Percentiles rank a stretch among this genome's conserved stretches.
Evolutionary conservation across 2,113 vertebrate genomes (phyloP).

Genomic region (Gavia stellata): DNA sequence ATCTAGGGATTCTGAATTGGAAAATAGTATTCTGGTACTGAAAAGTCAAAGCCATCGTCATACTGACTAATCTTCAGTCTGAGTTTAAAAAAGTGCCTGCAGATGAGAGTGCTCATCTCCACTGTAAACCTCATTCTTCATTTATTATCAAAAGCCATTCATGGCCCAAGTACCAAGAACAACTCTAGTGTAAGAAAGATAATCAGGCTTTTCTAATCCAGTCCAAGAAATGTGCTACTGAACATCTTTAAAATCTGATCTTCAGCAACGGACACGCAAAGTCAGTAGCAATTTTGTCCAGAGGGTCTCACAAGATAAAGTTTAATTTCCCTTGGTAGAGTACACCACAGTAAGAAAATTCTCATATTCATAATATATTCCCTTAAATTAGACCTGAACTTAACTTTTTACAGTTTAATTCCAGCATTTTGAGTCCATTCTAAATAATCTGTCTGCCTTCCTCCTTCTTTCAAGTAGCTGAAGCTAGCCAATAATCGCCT

Average conservation of each 20-base stretch:
- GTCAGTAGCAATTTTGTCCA: not conserved
- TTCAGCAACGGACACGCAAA: not conserved
- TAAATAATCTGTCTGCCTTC: not conserved
- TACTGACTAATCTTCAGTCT: not conserved
- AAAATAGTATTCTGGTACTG: not conserved
- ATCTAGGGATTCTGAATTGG: not conserved
- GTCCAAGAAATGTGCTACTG: not conserved
- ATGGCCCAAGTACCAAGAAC: not conserved
- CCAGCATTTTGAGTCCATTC: not conserved
- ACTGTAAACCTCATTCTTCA: not conserved
- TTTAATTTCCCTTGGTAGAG: not conserved
- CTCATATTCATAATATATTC: not conserved
- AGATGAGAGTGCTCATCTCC: not conserved
- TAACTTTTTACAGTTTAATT: not conserved
- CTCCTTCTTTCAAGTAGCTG: not conserved
- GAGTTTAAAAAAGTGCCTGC: not conserved
- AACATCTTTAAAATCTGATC: not conserved
- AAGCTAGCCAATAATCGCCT: not conserved
- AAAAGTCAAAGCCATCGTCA: not conserved
- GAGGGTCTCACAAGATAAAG: not conserved
- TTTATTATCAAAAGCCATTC: not conserved
- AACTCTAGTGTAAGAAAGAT: not conserved
- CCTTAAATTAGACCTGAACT: not conserved
- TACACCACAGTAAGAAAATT: not conserved
- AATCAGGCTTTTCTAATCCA: not conserved